Evolutionary conservation across 1,140 invertebrate species (phyloP), one percentile per base, ranked within the genome.

Genomic region (Centruroides sculpturatus): DNA sequence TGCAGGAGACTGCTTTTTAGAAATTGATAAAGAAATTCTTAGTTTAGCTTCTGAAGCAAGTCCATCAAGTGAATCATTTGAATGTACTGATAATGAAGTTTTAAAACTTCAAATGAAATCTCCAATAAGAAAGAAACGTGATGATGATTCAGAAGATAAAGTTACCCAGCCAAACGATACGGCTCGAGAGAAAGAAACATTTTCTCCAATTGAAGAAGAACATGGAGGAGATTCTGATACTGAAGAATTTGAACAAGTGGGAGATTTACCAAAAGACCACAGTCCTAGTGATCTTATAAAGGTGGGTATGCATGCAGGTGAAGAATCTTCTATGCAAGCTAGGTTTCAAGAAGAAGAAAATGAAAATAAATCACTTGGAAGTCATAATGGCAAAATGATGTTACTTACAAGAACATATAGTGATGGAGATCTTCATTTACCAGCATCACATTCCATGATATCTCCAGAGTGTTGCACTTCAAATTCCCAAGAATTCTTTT

Each of bases 231-330:
- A 87, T 75, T 86, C 84, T 0, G 85, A 89, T 67, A 85, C 84
- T 0, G 85, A 87, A 70, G 86, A 88, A 65, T 89, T 89, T 73
- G 86, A 89, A 70, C 86, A 85, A 70, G 80, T 89, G 23, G 77
- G 79, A 35, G 61, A 51, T 51, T 6, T 51, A 13, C 50, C 50
- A 13, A 51, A 51, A 51, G 12, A 13, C 12, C 23, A 51, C 50
- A 34, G 23, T 51, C 12, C 41, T 41, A 41, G 41, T 41, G 41
- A 41, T 41, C 41, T 41, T 41, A 6, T 53, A 53, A 36, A 36
- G 51, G 51, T 34, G 51, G 51, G 51, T 34, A 23, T 53, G 51
- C 23, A 36, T 34, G 35, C 5, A 36, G 8, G 8, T 23, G 51
- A 23, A 36, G 51, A 53, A 3, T 36, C 35, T 36, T 36, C 51